phyloP scores from a whole-genome alignment of 2,888 invertebrate species.

The Chrysotoxum bicinctum region DNA sequence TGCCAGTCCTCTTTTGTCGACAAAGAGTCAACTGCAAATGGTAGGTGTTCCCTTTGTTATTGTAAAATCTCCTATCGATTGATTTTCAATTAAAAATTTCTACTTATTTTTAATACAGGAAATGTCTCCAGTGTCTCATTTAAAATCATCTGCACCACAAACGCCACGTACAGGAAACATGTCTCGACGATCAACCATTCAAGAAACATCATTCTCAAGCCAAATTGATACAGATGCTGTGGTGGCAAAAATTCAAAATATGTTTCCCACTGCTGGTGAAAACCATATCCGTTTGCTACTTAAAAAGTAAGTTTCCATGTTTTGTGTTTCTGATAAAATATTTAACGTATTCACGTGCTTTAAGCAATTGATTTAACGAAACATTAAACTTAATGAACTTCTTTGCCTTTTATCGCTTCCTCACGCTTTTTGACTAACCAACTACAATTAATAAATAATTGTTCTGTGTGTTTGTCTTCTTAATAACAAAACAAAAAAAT shows the following conservation, averaged over 20 bases:
- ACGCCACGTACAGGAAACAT: conserved; percentile 77
- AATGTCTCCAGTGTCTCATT: conserved; percentile 80
- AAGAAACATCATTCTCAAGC: conserved; percentile 86
- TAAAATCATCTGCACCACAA: conserved; percentile 75
- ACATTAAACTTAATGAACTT: conserved; percentile 53
- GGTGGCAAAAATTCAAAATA: conserved; percentile 90
- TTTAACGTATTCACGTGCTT: conserved; percentile 51
- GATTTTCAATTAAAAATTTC: neutral
- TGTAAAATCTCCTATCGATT: neutral
- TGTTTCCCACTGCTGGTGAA: conserved; percentile 95
- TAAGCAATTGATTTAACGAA: conserved; percentile 46
- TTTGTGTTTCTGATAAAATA: neutral
- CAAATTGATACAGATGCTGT: conserved; percentile 87
- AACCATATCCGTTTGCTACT: conserved; percentile 92
- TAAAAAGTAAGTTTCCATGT: conserved; percentile 88
- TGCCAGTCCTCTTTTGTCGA: conserved; percentile 80
- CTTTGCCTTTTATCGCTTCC: conserved; percentile 71
- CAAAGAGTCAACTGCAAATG: conserved; percentile 76
- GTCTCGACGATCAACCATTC: conserved; percentile 81
- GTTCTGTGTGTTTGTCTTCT: conserved; percentile 66
- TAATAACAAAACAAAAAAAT: conserved; percentile 29
- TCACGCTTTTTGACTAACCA: conserved; percentile 72
- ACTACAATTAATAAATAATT: conserved; percentile 65
- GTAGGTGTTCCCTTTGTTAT: conserved; percentile 65
- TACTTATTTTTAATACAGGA: conserved; percentile 75